A percentile compares a stretch with the other conserved stretches of the same genome.
Evolutionary conservation across 1,140 invertebrate species (phyloP).

Genomic region (Temnothorax nylanderi): DNA sequence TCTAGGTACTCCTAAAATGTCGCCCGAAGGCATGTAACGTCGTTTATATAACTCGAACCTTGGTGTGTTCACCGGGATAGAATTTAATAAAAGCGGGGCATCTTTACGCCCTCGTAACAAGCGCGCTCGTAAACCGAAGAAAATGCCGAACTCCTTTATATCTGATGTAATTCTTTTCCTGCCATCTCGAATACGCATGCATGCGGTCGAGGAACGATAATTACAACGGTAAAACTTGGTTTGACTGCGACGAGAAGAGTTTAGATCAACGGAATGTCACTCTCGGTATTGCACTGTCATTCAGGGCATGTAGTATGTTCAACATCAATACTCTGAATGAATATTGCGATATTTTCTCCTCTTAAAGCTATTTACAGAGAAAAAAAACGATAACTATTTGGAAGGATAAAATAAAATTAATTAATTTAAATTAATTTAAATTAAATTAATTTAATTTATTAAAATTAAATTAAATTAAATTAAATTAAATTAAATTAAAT

Average conservation of each 20-base stretch:
- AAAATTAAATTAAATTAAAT: background rate
- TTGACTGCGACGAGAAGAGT: slow-evolving; percentile 15
- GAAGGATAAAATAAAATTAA: background rate
- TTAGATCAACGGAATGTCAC: background rate
- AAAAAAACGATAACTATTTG: background rate
- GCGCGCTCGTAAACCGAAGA: slow-evolving; percentile 65
- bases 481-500: background rate
- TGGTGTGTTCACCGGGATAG: slow-evolving; percentile 43
- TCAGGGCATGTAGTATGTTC: background rate
- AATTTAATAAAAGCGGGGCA: slow-evolving; percentile 72
- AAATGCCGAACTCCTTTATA: slow-evolving; percentile 59
- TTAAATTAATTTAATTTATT: background rate
- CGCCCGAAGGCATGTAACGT: slow-evolving; percentile 52
- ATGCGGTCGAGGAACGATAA: slow-evolving; percentile 43
- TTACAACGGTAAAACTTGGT: slow-evolving; percentile 50
- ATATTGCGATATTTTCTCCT: background rate
- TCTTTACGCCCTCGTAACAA: slow-evolving; percentile 70
- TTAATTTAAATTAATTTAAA: background rate
- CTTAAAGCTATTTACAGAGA: background rate
- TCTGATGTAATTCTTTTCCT: slow-evolving; percentile 38
- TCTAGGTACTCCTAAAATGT: slow-evolving; percentile 59
- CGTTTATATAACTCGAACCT: slow-evolving; percentile 65
- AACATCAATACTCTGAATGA: background rate
- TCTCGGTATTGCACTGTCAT: background rate
- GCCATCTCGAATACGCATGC: slow-evolving; percentile 28